Percentiles rank a stretch among this genome's conserved stretches.
Conservation (phyloP, 2,113 vertebrate species). For the Hucho hucho region DNA sequence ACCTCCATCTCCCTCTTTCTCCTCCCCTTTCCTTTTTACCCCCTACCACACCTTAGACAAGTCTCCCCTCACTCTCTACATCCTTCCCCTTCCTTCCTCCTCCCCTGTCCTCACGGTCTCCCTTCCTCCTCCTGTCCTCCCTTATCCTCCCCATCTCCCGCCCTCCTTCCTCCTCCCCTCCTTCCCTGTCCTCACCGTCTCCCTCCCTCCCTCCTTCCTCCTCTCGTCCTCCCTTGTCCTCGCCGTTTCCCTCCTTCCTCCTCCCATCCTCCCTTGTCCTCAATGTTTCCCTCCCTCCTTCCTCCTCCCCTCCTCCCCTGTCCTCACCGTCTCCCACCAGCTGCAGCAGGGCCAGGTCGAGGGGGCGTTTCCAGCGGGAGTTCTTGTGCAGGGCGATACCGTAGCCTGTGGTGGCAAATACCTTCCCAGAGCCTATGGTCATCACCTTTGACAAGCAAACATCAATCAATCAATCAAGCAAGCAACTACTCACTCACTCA, state of each 20-base stretch:
- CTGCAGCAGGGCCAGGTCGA: slow-evolving; percentile 90
- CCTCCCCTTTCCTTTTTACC: slow-evolving; percentile 10
- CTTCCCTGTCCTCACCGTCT: too few species aligned
- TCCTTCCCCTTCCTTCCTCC: slow-evolving; percentile 9
- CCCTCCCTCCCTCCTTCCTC: too few species aligned
- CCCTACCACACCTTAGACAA: slow-evolving; percentile 23
- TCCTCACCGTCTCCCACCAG: slow-evolving; percentile 90
- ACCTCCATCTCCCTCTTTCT: slow-evolving; percentile 43
- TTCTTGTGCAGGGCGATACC: slow-evolving; percentile 92
- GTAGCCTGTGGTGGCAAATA: slow-evolving; percentile 92
- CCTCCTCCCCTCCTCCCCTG: slow-evolving; percentile 33
- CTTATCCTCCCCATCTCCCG: not conserved
- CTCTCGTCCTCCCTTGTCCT: slow-evolving; percentile 36
- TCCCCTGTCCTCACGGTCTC: slow-evolving; percentile 78
- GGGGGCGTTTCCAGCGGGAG: slow-evolving; percentile 89
- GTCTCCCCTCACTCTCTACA: slow-evolving; percentile 7
- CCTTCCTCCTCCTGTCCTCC: slow-evolving; percentile 14
- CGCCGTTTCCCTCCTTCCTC: slow-evolving; percentile 75
- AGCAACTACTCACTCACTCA: not conserved
- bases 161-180: slow-evolving; percentile 32
- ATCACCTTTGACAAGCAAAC: slow-evolving; percentile 72
- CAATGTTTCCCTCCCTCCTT: not conserved
- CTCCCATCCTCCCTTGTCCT: slow-evolving; percentile 4
- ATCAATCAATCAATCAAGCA: not conserved
- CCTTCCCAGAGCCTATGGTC: slow-evolving; percentile 92